Percentiles rank a stretch among this genome's conserved stretches.
phyloP scores from a whole-genome alignment of 2,888 invertebrate species.

The Drosophila planitibia region DNA sequence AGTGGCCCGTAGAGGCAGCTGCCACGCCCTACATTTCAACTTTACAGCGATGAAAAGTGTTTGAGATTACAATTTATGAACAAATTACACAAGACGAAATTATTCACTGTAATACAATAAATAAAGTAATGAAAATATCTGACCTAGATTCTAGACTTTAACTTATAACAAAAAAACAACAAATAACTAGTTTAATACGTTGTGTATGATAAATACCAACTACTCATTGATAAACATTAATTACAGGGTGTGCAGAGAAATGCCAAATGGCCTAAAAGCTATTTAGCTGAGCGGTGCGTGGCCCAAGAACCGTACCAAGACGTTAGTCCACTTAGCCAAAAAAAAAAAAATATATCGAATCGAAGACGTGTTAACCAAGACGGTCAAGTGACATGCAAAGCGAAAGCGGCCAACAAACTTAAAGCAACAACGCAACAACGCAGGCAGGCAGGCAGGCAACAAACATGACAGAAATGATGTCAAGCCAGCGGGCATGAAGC shows the following conservation, averaged over 20 bases:
- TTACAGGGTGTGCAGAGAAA: conserved; percentile 35
- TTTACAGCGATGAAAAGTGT: not conserved
- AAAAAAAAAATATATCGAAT: conserved; percentile 16
- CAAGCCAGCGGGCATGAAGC: conserved; percentile 66
- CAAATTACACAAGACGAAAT: not conserved
- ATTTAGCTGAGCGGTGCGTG: conserved; percentile 21
- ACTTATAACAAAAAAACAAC: not conserved
- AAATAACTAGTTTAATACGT: not conserved
- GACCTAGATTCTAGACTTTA: not conserved
- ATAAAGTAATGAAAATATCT: not conserved
- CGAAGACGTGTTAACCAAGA: conserved; percentile 53
- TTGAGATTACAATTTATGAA: not conserved
- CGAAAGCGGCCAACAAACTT: conserved; percentile 57
- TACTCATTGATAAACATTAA: not conserved
- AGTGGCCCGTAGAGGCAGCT: not conserved
- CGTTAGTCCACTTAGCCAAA: conserved; percentile 28
- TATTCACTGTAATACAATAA: not conserved
- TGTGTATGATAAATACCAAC: not conserved
- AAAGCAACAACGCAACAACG: not conserved
- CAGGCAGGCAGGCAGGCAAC: conserved; percentile 3
- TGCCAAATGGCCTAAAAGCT: conserved; percentile 49
- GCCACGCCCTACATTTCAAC: not conserved
- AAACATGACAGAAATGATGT: conserved; percentile 73
- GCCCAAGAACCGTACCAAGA: conserved; percentile 48
- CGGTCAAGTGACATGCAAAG: conserved; percentile 71